Conservation (phyloP, 1,140 invertebrate genomes). For the Cephus cinctus region DNA sequence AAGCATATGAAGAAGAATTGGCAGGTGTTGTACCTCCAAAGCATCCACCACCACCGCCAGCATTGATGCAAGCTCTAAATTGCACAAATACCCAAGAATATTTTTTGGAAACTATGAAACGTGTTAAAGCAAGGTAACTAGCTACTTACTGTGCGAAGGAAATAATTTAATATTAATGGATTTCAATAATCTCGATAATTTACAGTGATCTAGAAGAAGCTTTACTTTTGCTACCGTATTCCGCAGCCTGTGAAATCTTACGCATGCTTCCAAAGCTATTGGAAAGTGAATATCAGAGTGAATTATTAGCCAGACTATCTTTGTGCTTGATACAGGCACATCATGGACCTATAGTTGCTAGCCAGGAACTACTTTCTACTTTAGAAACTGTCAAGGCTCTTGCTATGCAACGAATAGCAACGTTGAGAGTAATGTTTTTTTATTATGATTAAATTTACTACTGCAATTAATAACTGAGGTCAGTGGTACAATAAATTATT, state of each 20-base stretch:
- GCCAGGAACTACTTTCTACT: constrained; percentile 65
- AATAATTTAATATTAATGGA: background rate
- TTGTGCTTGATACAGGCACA: constrained; percentile 84
- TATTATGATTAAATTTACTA: constrained; percentile 11
- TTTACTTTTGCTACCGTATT: constrained; percentile 81
- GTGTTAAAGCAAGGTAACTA: constrained; percentile 69
- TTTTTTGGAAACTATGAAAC: constrained; percentile 75
- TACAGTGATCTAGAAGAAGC: constrained; percentile 87
- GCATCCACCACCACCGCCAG: constrained; percentile 57
- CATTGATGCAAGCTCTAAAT: constrained; percentile 78
- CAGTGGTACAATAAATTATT: constrained; percentile 3
- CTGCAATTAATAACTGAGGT: too few species aligned
- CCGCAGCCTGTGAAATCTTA: constrained; percentile 77
- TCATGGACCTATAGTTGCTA: constrained; percentile 77
- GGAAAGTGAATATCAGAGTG: constrained; percentile 67
- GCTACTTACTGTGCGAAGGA: background rate
- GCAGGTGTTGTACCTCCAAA: constrained; percentile 44
- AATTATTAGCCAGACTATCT: constrained; percentile 73
- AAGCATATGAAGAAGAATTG: constrained; percentile 63
- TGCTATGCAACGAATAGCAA: constrained; percentile 59
- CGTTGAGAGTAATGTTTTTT: constrained; percentile 60
- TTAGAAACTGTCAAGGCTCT: constrained; percentile 68
- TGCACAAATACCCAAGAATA: constrained; percentile 74
- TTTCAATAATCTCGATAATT: background rate
- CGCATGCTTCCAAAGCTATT: constrained; percentile 69